Conservation (phyloP, 2,888 invertebrate genomes). For the Physocephala rufipes region DNA sequence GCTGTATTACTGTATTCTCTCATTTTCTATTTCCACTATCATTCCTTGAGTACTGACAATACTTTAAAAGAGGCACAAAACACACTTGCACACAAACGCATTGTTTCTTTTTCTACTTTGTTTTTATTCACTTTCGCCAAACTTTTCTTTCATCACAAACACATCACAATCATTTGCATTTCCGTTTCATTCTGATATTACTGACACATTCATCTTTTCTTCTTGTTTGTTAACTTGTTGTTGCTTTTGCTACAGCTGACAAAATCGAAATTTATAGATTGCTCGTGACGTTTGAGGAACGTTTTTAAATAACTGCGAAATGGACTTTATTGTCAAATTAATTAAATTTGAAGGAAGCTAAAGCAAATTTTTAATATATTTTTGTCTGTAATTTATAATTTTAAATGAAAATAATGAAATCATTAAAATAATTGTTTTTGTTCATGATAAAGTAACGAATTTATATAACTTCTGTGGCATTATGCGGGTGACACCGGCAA, state of each 20-base stretch:
- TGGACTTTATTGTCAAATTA: too few species aligned
- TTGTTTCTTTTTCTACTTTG: slow-evolving; percentile 11
- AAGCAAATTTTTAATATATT: too few species aligned
- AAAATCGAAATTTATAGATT: not conserved
- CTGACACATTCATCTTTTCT: not conserved
- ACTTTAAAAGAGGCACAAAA: too few species aligned
- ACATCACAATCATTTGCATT: slow-evolving; percentile 24
- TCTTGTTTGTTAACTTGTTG: slow-evolving; percentile 27
- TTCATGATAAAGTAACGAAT: too few species aligned
- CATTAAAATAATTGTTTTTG: too few species aligned
- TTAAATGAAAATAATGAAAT: too few species aligned
- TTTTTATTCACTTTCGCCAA: slow-evolving; percentile 14
- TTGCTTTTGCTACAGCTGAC: not conserved
- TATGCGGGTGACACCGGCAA: too few species aligned
- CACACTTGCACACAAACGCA: slow-evolving; percentile 19
- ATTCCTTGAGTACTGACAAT: slow-evolving; percentile 15
- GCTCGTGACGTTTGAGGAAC: slow-evolving; percentile 42
- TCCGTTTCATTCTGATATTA: slow-evolving; percentile 24
- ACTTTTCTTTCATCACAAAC: slow-evolving; percentile 32
- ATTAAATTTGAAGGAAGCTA: too few species aligned
- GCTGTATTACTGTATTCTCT: not conserved
- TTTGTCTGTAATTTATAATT: too few species aligned
- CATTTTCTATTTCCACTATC: not conserved
- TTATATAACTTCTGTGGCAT: too few species aligned
- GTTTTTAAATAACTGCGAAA: not conserved